phyloP scores from a whole-genome alignment of 2,113 vertebrate species.

The Cisticola juncidis region DNA sequence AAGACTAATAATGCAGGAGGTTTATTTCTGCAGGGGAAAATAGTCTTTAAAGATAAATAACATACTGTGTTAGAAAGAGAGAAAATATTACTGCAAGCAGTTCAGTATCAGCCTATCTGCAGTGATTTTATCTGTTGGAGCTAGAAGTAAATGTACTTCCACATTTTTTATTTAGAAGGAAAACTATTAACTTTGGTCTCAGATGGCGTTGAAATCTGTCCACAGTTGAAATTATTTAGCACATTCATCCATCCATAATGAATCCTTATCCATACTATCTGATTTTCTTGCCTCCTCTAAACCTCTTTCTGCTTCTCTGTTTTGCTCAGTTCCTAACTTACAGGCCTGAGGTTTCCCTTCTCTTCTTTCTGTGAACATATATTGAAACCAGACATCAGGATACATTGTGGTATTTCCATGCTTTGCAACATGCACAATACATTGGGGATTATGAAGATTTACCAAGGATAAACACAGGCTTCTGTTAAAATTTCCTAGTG shows the following conservation, averaged over 20 bases:
- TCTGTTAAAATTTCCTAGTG: background rate
- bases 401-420: background rate
- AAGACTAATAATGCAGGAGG: background rate
- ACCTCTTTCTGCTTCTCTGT: background rate
- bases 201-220: background rate
- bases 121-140: background rate
- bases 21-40: background rate
- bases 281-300: background rate
- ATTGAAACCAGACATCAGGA: background rate
- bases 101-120: background rate
- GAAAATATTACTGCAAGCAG: background rate
- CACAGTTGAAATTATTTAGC: constrained; percentile 6
- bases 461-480: background rate
- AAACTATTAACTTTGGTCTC: background rate
- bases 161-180: constrained; percentile 16
- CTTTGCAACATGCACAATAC: background rate
- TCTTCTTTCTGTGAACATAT: background rate
- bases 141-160: background rate
- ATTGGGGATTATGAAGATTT: background rate
- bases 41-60: background rate
- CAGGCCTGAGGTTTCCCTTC: background rate
- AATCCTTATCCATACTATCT: background rate
- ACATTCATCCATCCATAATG: background rate
- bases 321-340: background rate
- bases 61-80: background rate